Percentiles rank a stretch among this genome's conserved stretches.
These are phyloP conservation scores for Lymantria dispar DNA, from an alignment of 2,888 invertebrate genomes.

Conservation along the genomic window DNA sequence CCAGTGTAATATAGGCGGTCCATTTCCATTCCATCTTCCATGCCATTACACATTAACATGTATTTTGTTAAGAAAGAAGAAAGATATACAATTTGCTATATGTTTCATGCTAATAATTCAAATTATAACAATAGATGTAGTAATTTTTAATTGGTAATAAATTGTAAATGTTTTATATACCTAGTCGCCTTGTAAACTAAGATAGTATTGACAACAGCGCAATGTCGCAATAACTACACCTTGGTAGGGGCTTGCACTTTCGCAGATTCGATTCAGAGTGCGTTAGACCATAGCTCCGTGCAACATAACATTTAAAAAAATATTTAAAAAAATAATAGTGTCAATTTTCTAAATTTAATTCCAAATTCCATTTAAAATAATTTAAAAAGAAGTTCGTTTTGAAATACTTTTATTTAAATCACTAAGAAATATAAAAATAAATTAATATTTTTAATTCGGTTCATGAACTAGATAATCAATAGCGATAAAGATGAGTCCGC, in stretches of 20 bases:
- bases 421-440: neutral
- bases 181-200: slow-evolving; percentile 20
- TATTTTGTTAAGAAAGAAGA: too few species aligned
- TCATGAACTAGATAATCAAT: slow-evolving; percentile 1
- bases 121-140: too few species aligned
- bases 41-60: too few species aligned
- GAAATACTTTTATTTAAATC: neutral
- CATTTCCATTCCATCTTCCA: too few species aligned
- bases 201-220: slow-evolving; percentile 25
- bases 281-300: slow-evolving; percentile 34
- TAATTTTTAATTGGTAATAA: neutral
- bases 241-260: slow-evolving; percentile 60
- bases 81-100: too few species aligned
- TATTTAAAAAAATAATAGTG: neutral
- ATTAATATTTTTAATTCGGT: neutral
- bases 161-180: neutral
- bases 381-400: neutral
- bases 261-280: slow-evolving; percentile 44
- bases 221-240: slow-evolving; percentile 46
- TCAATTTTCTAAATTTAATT: neutral
- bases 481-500: slow-evolving; percentile 39
- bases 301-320: slow-evolving; percentile 9
- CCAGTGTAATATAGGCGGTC: too few species aligned
- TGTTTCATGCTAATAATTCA: too few species aligned
- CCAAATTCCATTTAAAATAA: neutral